Evolutionary conservation across 53 echinoderm and acorn worm genomes (phyloP), one percentile per base, ranked within the genome.

Genomic region (Luidia sarsii): DNA sequence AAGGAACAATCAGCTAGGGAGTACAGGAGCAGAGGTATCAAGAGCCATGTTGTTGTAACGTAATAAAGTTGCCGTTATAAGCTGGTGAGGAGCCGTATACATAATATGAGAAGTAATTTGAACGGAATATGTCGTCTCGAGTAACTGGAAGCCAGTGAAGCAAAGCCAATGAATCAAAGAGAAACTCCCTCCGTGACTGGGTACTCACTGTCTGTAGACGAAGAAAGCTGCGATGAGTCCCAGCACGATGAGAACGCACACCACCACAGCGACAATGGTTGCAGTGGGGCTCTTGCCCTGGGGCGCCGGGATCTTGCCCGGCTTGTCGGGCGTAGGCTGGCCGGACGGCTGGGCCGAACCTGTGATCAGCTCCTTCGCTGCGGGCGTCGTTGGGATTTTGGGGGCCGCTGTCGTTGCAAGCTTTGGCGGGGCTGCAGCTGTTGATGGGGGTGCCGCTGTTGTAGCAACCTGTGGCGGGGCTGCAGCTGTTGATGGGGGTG

Each of bases 191-290:
- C n/a, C n/a, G n/a, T n/a, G n/a, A n/a, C 22, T 25, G 41, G 0
- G 4, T 61, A 77, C 77, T 77, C 48, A 77, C 77, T 31, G 59
- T 31, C 77, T 77, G 62, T 77, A 61, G 46, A 77, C 60, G 19
- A 77, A 60, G 48, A 61, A 77, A 2, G 48, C 77, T 1, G 10
- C 77, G 14, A 77, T 46, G 46, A 77, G 77, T 11, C 15, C 77
- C 22, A 77, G 45, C 25, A 61, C 46, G 18, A 77, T 7, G 9
- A 87, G 29, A 13, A 87, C 29, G 50, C 39, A 69, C 4, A 87
- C 52, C 22, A 87, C 68, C 19, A 87, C 69, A 56, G 69, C 87
- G 1, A 80, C 70, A 48, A 87, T 80, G 24, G 62, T 70, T 6
- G 80, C 87, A 7, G 80, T 87, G 50, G 68, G 70, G n/a, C 34